Conservation (phyloP, 2,113 vertebrate species). For the Apus apus region DNA sequence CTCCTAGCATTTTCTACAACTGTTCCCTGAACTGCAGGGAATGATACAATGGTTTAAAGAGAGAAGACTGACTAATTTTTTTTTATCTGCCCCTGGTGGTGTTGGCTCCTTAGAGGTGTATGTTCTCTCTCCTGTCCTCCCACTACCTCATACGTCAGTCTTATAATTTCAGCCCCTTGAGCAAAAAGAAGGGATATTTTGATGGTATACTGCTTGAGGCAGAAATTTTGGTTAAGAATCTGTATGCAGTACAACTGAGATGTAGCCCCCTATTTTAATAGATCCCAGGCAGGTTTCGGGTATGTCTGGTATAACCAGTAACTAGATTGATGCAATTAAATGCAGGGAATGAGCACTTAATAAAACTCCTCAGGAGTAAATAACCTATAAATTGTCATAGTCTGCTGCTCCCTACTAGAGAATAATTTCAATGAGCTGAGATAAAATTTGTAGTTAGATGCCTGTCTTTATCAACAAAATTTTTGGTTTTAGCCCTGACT, state of each 20-base stretch:
- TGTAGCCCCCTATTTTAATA: not conserved
- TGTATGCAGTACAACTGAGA: not conserved
- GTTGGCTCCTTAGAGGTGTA: not conserved
- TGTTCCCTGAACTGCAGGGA: not conserved
- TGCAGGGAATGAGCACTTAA: not conserved
- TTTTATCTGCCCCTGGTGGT: not conserved
- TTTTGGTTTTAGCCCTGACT: not conserved
- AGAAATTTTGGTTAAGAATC: not conserved
- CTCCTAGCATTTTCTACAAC: not conserved
- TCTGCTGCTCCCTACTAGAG: not conserved
- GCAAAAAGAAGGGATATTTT: conserved; percentile 12
- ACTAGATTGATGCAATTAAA: not conserved
- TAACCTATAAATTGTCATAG: not conserved
- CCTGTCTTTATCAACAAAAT: not conserved
- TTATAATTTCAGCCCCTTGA: not conserved
- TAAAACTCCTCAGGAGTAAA: not conserved
- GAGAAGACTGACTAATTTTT: not conserved
- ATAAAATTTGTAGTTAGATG: not conserved
- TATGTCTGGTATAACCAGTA: not conserved
- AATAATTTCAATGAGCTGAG: not conserved
- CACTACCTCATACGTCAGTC: not conserved
- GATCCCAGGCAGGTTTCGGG: not conserved
- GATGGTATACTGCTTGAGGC: not conserved
- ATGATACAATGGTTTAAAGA: not conserved
- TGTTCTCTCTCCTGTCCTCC: not conserved